Conservation (phyloP, 2,113 vertebrate species). For the Corynorhinus townsendii region DNA sequence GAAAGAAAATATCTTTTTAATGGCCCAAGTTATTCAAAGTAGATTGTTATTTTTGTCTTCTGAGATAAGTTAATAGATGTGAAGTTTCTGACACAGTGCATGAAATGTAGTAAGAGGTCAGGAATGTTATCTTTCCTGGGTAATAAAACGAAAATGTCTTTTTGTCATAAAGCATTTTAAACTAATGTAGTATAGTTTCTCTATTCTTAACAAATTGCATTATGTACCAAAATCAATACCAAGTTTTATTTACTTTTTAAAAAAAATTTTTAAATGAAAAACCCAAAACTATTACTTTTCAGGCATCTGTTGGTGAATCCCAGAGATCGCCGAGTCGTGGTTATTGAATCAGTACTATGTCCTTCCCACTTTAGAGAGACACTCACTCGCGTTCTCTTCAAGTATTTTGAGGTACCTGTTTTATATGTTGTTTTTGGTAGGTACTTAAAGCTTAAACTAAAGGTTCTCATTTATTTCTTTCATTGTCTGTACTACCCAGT, state of each 20-base stretch:
- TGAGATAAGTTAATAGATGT: neutral
- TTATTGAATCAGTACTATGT: conserved; percentile 96
- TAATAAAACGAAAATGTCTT: neutral
- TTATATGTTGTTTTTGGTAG: neutral
- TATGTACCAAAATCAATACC: conserved; percentile 1
- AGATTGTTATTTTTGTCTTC: neutral
- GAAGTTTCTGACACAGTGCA: neutral
- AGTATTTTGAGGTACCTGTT: conserved; percentile 94
- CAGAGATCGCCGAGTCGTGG: conserved; percentile 95
- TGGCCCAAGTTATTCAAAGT: neutral
- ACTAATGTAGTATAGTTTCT: neutral
- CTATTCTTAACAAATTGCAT: neutral
- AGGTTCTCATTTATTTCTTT: neutral
- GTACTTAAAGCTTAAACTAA: conserved; percentile 11
- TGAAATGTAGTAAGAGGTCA: neutral
- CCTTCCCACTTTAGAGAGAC: conserved; percentile 98
- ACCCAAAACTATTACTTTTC: neutral
- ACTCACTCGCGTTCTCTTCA: conserved; percentile 95
- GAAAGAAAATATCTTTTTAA: neutral
- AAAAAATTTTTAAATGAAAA: neutral
- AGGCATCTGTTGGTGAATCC: conserved; percentile 98
- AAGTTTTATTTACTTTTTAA: neutral
- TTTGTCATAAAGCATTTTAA: conserved; percentile 19
- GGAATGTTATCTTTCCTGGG: neutral
- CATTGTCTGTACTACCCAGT: neutral